Conservation (phyloP, 2,113 vertebrate species). For the Myrmecobius fasciatus region DNA sequence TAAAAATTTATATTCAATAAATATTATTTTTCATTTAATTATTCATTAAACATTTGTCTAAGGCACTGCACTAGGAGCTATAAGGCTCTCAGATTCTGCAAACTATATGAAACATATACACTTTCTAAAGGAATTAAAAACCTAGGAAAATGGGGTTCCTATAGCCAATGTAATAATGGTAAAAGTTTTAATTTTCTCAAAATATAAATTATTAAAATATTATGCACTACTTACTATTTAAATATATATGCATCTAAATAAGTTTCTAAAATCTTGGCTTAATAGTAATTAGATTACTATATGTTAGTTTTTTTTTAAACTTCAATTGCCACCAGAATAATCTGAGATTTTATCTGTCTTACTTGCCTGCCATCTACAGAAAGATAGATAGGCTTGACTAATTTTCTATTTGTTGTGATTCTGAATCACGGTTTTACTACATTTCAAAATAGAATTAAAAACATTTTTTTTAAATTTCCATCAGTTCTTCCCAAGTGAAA, state of each 20-base stretch:
- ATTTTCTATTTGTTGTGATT: constrained; percentile 30
- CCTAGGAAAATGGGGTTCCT: neutral
- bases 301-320: neutral
- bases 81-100: neutral
- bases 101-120: neutral
- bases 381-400: neutral
- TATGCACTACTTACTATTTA: neutral
- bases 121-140: neutral
- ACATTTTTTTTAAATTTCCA: neutral
- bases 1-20: neutral
- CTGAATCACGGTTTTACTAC: neutral
- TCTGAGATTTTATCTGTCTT: neutral
- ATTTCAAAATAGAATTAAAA: constrained; percentile 20
- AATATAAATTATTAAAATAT: constrained; percentile 41
- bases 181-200: constrained; percentile 48
- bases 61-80: neutral
- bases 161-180: neutral
- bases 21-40: neutral
- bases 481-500: neutral
- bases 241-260: constrained; percentile 27
- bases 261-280: constrained; percentile 6
- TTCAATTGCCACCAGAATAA: neutral
- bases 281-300: constrained; percentile 10
- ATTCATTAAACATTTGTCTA: neutral
- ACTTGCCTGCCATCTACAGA: neutral